Conservation (phyloP, 2,888 invertebrate species). For the Entomobrya multifasciata region DNA sequence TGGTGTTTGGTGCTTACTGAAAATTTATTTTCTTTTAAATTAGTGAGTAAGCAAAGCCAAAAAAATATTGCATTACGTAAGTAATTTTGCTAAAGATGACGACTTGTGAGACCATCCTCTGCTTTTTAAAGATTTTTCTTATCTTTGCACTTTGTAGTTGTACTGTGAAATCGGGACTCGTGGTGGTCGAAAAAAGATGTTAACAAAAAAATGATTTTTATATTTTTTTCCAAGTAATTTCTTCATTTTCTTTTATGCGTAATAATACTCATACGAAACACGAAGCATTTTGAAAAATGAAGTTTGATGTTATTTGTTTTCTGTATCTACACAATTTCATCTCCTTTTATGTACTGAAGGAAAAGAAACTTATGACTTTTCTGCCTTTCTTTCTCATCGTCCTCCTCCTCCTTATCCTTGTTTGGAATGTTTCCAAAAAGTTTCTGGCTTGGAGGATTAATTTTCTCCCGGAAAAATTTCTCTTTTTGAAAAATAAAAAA, state of each 20-base stretch:
- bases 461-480: constrained; percentile 58
- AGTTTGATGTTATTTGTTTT: too few relatives aligned
- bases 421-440: constrained; percentile 65
- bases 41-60: constrained; percentile 10
- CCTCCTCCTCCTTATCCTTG: constrained; percentile 39
- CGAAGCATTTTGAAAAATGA: too few relatives aligned
- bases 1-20: background rate
- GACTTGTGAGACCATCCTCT: too few relatives aligned
- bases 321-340: background rate
- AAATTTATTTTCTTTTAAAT: constrained; percentile 20
- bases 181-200: background rate
- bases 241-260: constrained; percentile 36
- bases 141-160: background rate
- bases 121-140: background rate
- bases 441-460: constrained; percentile 62
- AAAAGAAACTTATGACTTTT: constrained; percentile 55
- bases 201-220: background rate
- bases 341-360: constrained; percentile 25
- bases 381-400: background rate
- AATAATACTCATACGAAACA: background rate
- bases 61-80: constrained; percentile 51
- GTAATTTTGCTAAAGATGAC: constrained; percentile 19
- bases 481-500: constrained; percentile 43
- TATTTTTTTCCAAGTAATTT: constrained; percentile 30
- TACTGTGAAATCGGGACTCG: background rate